Evolutionary conservation across 2,888 invertebrate species (phyloP), one percentile per base, ranked within the genome.

Genomic region (Hetaerina titia): DNA sequence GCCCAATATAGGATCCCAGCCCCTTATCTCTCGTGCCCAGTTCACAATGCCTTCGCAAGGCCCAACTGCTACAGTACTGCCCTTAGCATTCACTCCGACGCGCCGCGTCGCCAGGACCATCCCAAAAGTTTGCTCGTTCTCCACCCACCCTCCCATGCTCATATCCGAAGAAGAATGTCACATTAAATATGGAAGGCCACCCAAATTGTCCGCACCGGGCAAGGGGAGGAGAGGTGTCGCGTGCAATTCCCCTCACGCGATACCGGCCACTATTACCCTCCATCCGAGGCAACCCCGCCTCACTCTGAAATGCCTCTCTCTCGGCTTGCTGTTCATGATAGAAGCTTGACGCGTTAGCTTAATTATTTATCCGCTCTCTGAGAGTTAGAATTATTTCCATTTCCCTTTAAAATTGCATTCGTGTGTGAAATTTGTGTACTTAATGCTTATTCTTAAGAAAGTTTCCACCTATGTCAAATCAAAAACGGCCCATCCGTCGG

Each of bases 141-240:
- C 13, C 81, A 15, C 81, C 13, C 81, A 25, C 81, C 6, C 31
- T 31, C 31, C 17, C 81, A 4, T 11, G 9, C 22, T 31, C 81
- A 81, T 81, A 81, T 11, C 81, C 81, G 81, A 81, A 81, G 81
- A 81, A 81, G 81, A 69, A 69, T 81, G 25, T 31, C 31, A 11
- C 81, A 81, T 81, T 81, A 81, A 81, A 81, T 81, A 81, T 81
- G 81, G 11, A 81, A 22, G 81, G 25, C 81, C 81, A 81, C 31
- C 81, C 81, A 31, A 81, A 81, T 81, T 25, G 81, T 31, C 31
- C 11, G n/a, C n/a, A 69, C 69, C 6, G 69, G n/a, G 69, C 22
- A 9, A n/a, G 22, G n/a, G 22, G n/a, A 69, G 7, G 69, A n/a
- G 2, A 69, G 7, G 69, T 9, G 69, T n/a, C n/a, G 22, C 11